Percentiles rank a stretch among this genome's conserved stretches.
Evolutionary conservation across 2,113 vertebrate genomes (phyloP).

Genomic region (Anhinga anhinga): DNA sequence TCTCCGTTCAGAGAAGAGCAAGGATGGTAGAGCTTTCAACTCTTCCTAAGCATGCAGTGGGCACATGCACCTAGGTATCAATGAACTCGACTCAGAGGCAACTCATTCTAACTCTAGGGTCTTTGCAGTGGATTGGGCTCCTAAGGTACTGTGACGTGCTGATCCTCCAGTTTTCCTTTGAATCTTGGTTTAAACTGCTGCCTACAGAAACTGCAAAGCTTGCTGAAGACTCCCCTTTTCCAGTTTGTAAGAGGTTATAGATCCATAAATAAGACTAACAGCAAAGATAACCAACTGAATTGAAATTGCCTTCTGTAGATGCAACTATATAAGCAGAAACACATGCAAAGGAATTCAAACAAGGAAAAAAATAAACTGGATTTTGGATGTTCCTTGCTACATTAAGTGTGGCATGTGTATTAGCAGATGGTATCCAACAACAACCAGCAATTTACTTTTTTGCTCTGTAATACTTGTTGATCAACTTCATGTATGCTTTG

Average conservation of each 20-base stretch:
- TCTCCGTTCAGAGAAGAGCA: background rate
- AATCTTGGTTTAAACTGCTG: background rate
- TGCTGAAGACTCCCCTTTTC: background rate
- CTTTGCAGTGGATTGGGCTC: background rate
- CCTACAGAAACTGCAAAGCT: background rate
- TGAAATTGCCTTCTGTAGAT: background rate
- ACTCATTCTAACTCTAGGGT: background rate
- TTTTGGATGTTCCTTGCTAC: background rate
- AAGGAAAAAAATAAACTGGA: background rate
- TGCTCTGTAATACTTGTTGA: background rate
- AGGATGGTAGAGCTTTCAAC: background rate
- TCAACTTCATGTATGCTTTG: background rate
- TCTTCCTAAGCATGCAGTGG: background rate
- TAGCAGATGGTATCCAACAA: background rate
- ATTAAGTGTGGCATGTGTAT: background rate
- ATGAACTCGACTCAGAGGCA: background rate
- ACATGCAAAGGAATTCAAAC: background rate
- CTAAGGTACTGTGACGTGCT: background rate
- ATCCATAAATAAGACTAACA: background rate
- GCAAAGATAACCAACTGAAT: background rate
- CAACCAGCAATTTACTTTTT: background rate
- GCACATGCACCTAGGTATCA: background rate
- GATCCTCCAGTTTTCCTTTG: background rate
- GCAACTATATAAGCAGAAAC: background rate
- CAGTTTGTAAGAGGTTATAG: background rate